Percentiles rank a stretch among this genome's conserved stretches.
These are phyloP conservation scores for Onthophagus sagittarius DNA, from an alignment of 2,888 invertebrate genomes.

Conservation along the genomic window DNA sequence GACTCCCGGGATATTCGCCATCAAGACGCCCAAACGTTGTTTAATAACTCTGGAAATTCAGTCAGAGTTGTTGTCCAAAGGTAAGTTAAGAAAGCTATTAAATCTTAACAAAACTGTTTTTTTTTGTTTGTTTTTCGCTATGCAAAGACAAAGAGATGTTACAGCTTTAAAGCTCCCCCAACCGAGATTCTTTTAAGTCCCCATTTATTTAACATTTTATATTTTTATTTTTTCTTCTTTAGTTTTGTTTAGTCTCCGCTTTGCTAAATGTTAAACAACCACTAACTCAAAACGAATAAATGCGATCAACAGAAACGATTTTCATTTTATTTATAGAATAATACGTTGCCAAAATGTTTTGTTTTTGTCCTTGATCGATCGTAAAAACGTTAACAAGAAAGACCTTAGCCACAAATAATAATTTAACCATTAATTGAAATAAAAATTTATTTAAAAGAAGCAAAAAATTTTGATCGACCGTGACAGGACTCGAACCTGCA, in stretches of 20 bases:
- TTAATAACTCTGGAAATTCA: conserved; percentile 75
- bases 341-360: conserved; percentile 6
- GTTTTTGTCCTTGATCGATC: background rate
- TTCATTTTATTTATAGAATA: conserved; percentile 7
- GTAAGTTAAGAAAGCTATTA: conserved; percentile 46
- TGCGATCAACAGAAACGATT: background rate
- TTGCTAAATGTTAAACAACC: background rate
- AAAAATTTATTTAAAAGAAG: conserved; percentile 13
- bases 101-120: background rate
- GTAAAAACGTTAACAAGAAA: background rate
- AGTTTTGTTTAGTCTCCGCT: background rate
- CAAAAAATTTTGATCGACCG: conserved; percentile 44
- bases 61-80: conserved; percentile 81
- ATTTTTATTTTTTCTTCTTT: background rate
- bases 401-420: background rate
- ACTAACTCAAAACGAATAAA: background rate
- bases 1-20: conserved; percentile 85
- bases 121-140: conserved; percentile 18
- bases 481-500: conserved; percentile 60
- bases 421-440: background rate
- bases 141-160: conserved; percentile 6
- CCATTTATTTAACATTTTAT: conserved; percentile 1
- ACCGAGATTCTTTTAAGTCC: conserved; percentile 10
- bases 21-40: conserved; percentile 85
- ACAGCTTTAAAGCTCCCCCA: conserved; percentile 18